Conservation (phyloP, 2,888 invertebrate species). For the Notodonta dromedarius region DNA sequence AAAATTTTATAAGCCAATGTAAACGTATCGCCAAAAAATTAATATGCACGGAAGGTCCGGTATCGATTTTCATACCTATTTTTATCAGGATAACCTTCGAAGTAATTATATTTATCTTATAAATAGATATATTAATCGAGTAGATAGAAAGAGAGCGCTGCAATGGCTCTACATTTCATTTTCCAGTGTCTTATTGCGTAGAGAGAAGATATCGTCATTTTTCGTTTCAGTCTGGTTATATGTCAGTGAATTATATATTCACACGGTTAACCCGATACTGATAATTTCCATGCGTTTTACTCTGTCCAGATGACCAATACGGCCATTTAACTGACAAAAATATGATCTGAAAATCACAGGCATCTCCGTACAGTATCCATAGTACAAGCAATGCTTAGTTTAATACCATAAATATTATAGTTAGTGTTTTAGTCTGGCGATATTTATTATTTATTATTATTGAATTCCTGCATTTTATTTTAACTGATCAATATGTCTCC, state of each 20-base stretch:
- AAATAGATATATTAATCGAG: neutral
- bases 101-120: conserved; percentile 8
- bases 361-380: too few species aligned
- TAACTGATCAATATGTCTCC: too few species aligned
- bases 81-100: conserved; percentile 12
- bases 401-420: too few species aligned
- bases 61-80: conserved; percentile 16
- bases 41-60: conserved; percentile 16
- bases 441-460: too few species aligned
- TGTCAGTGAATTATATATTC: neutral
- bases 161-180: neutral
- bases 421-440: too few species aligned
- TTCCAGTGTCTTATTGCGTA: neutral
- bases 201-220: neutral
- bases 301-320: too few species aligned
- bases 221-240: neutral
- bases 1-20: conserved; percentile 5
- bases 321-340: too few species aligned
- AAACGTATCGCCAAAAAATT: conserved; percentile 16
- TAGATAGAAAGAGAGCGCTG: neutral
- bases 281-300: too few species aligned
- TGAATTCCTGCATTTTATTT: too few species aligned
- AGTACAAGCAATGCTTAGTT: too few species aligned
- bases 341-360: too few species aligned
- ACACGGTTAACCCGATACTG: too few species aligned